These are phyloP conservation scores for Irena cyanogastra DNA, from an alignment of 2,113 vertebrate genomes.

Conservation along the genomic window DNA sequence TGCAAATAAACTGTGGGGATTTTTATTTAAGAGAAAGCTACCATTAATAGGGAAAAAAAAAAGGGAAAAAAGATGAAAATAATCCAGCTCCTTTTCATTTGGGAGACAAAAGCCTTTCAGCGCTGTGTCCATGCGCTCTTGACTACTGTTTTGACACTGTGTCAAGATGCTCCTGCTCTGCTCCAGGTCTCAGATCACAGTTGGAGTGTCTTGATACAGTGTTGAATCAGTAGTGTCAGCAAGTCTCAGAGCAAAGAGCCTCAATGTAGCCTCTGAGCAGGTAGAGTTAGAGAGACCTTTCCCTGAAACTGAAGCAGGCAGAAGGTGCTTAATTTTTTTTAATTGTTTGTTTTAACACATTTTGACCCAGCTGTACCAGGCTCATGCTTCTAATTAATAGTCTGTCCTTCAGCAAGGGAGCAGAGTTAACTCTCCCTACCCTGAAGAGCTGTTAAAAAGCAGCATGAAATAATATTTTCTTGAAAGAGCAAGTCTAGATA, in stretches of 20 bases:
- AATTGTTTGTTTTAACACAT: slow-evolving; percentile 30
- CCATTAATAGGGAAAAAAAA: neutral
- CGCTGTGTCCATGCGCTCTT: slow-evolving; percentile 10
- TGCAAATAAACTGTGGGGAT: neutral
- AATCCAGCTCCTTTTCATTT: slow-evolving; percentile 48
- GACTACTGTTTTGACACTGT: slow-evolving; percentile 61
- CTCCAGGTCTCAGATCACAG: slow-evolving; percentile 65
- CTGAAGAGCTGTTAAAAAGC: slow-evolving; percentile 6
- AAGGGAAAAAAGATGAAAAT: neutral
- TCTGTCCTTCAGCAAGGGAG: neutral
- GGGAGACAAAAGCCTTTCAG: slow-evolving; percentile 60
- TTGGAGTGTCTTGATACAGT: slow-evolving; percentile 64
- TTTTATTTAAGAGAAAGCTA: slow-evolving; percentile 15
- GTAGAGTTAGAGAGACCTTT: slow-evolving; percentile 27
- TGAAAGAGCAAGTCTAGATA: neutral
- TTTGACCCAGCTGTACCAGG: neutral
- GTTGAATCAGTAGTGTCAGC: slow-evolving; percentile 57
- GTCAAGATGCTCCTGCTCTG: slow-evolving; percentile 63
- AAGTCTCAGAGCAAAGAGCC: slow-evolving; percentile 44
- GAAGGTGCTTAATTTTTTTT: neutral
- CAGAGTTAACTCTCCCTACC: neutral
- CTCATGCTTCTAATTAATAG: neutral
- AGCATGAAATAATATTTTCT: slow-evolving; percentile 13
- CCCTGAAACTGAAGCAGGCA: neutral
- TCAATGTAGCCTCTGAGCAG: slow-evolving; percentile 14